phyloP scores from a whole-genome alignment of 2,888 invertebrate species.

The Aspidiotus destructor region DNA sequence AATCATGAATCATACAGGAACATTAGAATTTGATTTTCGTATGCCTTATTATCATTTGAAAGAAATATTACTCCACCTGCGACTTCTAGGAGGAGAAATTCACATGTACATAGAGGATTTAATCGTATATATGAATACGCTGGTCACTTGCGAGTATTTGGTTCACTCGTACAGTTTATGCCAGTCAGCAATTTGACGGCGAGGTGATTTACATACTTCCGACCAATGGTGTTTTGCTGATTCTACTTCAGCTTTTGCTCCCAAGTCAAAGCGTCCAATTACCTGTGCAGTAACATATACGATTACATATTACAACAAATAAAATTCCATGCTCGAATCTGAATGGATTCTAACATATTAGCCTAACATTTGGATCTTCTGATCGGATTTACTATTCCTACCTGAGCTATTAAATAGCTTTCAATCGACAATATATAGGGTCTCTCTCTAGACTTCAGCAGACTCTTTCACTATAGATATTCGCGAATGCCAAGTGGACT shows the following conservation, averaged over 20 bases:
- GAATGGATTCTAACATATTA: background rate
- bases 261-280: constrained; percentile 89
- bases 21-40: no score
- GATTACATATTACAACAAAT: background rate
- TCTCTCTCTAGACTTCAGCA: no score
- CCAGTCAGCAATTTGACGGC: constrained; percentile 98
- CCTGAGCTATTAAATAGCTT: background rate
- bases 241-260: constrained; percentile 61
- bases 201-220: constrained; percentile 91
- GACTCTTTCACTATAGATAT: no score
- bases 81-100: no score
- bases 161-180: constrained; percentile 87
- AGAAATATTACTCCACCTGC: no score
- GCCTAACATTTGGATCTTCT: background rate
- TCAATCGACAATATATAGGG: no score
- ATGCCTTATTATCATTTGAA: no score
- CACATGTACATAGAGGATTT: no score
- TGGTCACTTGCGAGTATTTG: no score
- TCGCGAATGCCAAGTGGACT: no score
- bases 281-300: constrained; percentile 51
- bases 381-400: background rate
- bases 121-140: no score
- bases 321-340: background rate
- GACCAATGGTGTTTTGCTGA: constrained; percentile 91
- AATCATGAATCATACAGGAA: no score